Conservation (phyloP, 2,113 vertebrate species). For the Leucoraja erinaceus region DNA sequence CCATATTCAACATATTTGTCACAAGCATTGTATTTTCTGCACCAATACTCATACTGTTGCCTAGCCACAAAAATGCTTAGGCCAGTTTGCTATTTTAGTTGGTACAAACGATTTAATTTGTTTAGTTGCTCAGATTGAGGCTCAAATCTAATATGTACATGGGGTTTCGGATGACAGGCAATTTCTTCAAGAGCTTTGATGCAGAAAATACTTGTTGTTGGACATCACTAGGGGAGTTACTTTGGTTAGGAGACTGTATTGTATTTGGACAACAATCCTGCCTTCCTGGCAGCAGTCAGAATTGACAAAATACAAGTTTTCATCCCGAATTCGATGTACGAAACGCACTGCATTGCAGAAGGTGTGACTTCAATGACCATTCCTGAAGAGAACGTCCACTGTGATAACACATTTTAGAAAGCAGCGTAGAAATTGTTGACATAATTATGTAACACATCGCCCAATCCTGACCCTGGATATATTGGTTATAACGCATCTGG, state of each 20-base stretch:
- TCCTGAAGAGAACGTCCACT: too few species aligned
- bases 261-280: not conserved
- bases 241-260: not conserved
- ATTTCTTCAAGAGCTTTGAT: not conserved
- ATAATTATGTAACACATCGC: too few species aligned
- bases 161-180: not conserved
- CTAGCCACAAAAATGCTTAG: not conserved
- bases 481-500: not conserved
- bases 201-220: not conserved
- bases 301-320: too few species aligned
- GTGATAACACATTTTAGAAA: too few species aligned
- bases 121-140: not conserved
- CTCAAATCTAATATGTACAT: not conserved
- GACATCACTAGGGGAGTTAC: not conserved
- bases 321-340: too few species aligned
- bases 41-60: slow-evolving; percentile 2
- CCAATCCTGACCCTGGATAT: too few species aligned
- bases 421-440: too few species aligned
- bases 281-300: not conserved
- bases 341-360: too few species aligned
- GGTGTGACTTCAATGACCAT: too few species aligned
- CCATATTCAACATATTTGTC: not conserved
- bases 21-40: not conserved
- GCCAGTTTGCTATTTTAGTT: not conserved
- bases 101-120: not conserved